Conservation (phyloP, 2,797 vertebrate genomes). For the Serranus cabrilla region DNA sequence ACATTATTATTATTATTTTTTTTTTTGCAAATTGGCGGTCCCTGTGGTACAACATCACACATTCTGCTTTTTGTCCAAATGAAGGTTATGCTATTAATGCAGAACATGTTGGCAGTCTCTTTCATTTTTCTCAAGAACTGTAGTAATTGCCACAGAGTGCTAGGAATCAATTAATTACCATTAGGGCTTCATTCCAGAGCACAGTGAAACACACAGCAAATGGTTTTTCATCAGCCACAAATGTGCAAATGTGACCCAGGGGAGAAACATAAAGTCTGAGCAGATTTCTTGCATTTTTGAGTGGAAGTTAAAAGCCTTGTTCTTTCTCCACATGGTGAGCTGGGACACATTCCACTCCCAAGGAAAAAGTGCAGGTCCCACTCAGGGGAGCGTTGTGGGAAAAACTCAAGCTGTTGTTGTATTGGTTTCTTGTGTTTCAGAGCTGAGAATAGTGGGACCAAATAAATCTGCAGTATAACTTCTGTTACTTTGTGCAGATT, state of each 20-base stretch:
- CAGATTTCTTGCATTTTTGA: conserved; percentile 83
- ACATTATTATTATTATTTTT: conserved; percentile 41
- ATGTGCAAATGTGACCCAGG: conserved; percentile 86
- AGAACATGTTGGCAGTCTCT: conserved; percentile 75
- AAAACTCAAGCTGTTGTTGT: conserved; percentile 63
- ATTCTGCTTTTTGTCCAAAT: conserved; percentile 79
- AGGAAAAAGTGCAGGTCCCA: conserved; percentile 61
- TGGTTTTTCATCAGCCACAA: conserved; percentile 83
- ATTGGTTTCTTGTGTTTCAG: conserved; percentile 61
- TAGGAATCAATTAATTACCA: conserved; percentile 88
- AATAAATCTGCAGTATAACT: conserved; percentile 45
- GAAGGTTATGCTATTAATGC: conserved; percentile 85
- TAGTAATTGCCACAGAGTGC: conserved; percentile 84
- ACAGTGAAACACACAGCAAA: conserved; percentile 73
- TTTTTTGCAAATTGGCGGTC: conserved; percentile 75
- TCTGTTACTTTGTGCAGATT: conserved; percentile 48
- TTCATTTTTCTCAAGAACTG: conserved; percentile 82
- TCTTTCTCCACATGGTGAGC: conserved; percentile 59
- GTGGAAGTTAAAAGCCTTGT: conserved; percentile 76
- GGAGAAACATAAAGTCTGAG: conserved; percentile 80
- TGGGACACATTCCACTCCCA: conserved; percentile 77
- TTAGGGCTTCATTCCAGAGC: conserved; percentile 78
- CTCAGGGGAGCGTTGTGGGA: conserved; percentile 56
- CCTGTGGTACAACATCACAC: conserved; percentile 71
- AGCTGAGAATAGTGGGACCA: conserved; percentile 31